These are phyloP conservation scores for Drosophila eugracilis DNA, from an alignment of 1,140 invertebrate genomes.

Conservation along the genomic window DNA sequence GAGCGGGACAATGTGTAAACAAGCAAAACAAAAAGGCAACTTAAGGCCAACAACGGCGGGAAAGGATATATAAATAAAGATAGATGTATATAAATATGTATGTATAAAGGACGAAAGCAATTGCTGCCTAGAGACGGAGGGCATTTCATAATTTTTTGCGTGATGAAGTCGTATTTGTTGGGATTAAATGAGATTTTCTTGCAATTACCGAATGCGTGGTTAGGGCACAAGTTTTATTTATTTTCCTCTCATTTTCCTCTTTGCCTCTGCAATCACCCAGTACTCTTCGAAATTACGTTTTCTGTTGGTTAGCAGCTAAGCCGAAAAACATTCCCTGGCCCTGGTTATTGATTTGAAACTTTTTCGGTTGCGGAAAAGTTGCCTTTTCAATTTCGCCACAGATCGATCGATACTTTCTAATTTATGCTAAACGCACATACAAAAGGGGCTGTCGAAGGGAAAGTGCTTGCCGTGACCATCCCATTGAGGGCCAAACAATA, in stretches of 20 bases:
- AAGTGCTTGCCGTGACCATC: conserved; percentile 30
- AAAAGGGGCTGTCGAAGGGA: conserved; percentile 23
- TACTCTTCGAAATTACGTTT: conserved; percentile 53
- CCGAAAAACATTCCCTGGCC: conserved; percentile 27
- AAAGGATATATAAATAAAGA: conserved; percentile 25
- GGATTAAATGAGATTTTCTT: conserved; percentile 83
- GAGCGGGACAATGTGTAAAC: conserved; percentile 73
- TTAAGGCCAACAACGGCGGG: conserved; percentile 23
- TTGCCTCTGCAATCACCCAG: conserved; percentile 27
- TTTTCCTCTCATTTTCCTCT: conserved; percentile 16
- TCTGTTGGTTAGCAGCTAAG: conserved; percentile 46
- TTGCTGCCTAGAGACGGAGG: conserved; percentile 59
- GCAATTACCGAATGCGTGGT: conserved; percentile 69
- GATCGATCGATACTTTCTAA: conserved; percentile 70
- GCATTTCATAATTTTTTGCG: conserved; percentile 83
- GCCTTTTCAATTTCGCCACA: conserved; percentile 50
- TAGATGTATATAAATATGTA: conserved; percentile 1
- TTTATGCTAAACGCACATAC: conserved; percentile 65
- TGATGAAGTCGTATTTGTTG: conserved; percentile 80
- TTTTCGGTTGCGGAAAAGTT: conserved; percentile 27
- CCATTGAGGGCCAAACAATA: conserved; percentile 38
- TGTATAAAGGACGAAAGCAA: conserved; percentile 49
- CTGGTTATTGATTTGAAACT: conserved; percentile 34
- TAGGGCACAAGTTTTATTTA: conserved; percentile 48
- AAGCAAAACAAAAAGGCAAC: conserved; percentile 60